Conservation (phyloP, 2,888 invertebrate genomes). For the Dynastes maya region DNA sequence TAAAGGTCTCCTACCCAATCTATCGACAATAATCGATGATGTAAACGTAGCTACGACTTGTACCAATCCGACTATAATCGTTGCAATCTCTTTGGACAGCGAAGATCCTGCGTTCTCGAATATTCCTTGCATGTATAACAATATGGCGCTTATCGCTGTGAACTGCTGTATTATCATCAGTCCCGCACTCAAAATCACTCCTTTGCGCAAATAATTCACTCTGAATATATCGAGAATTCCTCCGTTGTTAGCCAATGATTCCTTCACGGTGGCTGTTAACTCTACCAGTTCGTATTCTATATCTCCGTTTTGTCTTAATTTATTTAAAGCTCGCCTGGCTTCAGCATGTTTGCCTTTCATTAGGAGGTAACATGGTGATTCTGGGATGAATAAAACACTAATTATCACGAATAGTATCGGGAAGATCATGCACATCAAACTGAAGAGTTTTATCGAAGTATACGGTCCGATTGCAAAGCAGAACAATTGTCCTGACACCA, state of each 20-base stretch:
- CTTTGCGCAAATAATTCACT: slow-evolving; percentile 81
- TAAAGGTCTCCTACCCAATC: slow-evolving; percentile 80
- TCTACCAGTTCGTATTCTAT: slow-evolving; percentile 78
- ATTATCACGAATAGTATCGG: slow-evolving; percentile 49
- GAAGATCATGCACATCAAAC: slow-evolving; percentile 42
- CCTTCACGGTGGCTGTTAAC: slow-evolving; percentile 36
- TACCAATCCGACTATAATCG: slow-evolving; percentile 84
- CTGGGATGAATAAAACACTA: slow-evolving; percentile 48
- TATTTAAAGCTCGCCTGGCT: slow-evolving; percentile 75
- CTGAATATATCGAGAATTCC: slow-evolving; percentile 69
- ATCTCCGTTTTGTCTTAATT: slow-evolving; percentile 75
- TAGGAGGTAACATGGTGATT: slow-evolving; percentile 54
- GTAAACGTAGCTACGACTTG: slow-evolving; percentile 81
- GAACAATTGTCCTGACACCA: slow-evolving; percentile 50
- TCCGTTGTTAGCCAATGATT: slow-evolving; percentile 68
- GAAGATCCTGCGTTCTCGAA: slow-evolving; percentile 79
- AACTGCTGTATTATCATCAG: slow-evolving; percentile 82
- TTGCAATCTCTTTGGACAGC: slow-evolving; percentile 76
- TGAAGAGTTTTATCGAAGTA: slow-evolving; percentile 39
- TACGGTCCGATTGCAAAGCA: slow-evolving; percentile 53
- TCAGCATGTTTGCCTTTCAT: slow-evolving; percentile 70
- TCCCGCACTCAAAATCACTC: slow-evolving; percentile 79
- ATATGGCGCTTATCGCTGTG: slow-evolving; percentile 85
- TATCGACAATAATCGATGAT: slow-evolving; percentile 84
- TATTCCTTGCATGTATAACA: slow-evolving; percentile 84